Conservation (phyloP, 2,888 invertebrate species). For the Phragmatobia fuliginosa region DNA sequence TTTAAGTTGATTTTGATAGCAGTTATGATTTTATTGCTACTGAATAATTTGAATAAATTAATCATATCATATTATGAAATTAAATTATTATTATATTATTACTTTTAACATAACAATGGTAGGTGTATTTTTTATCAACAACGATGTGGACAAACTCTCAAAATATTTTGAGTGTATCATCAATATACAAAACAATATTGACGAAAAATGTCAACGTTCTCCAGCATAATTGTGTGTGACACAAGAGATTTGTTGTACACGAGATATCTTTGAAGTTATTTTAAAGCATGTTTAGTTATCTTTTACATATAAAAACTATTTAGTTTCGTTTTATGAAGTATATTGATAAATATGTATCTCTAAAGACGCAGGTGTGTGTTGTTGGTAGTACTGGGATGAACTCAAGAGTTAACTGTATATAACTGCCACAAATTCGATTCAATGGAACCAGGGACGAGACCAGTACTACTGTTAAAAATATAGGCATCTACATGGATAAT, state of each 20-base stretch:
- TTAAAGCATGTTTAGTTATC: background rate
- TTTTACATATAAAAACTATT: background rate
- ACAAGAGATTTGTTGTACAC: background rate
- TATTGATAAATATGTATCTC: too few species aligned
- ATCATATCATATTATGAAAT: background rate
- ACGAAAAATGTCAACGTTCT: background rate
- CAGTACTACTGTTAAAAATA: too few species aligned
- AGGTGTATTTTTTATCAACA: background rate
- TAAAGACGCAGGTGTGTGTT: too few species aligned
- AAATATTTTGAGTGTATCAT: background rate
- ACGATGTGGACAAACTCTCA: background rate
- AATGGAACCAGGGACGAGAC: too few species aligned
- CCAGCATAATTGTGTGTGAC: background rate
- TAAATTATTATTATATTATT: too few species aligned
- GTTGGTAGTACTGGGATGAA: too few species aligned
- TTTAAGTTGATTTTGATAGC: conserved; percentile 1
- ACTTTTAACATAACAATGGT: too few species aligned
- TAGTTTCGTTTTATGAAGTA: background rate
- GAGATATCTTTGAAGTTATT: background rate
- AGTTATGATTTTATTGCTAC: background rate
- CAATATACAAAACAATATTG: background rate
- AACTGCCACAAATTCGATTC: too few species aligned
- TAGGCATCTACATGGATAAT: too few species aligned
- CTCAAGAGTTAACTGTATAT: too few species aligned
- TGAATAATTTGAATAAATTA: background rate